Evolutionary conservation across 2,888 invertebrate species (phyloP).

Genomic region (Nephrocerus scutellatus): DNA sequence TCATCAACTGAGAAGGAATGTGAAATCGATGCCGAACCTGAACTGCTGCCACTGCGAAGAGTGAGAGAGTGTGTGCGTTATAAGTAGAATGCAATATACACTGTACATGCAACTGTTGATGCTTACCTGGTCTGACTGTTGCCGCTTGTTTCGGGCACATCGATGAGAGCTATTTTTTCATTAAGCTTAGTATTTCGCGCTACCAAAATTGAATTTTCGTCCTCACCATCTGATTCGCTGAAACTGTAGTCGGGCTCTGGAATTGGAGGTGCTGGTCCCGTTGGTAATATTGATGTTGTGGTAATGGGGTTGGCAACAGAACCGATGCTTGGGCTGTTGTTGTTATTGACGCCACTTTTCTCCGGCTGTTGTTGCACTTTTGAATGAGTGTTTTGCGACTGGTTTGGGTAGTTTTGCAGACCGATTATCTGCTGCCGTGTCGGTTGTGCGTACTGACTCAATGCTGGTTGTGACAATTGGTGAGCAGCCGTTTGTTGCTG

Average conservation of each 20-base stretch:
- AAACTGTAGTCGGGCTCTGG: conserved; percentile 89
- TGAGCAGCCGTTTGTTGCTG: conserved; percentile 20
- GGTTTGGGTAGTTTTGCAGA: conserved; percentile 8
- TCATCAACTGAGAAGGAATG: conserved; percentile 85
- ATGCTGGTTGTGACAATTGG: conserved; percentile 23
- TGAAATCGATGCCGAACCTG: conserved; percentile 67
- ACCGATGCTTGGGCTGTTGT: conserved; percentile 22
- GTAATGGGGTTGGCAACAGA: conserved; percentile 23
- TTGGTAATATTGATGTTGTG: conserved; percentile 27
- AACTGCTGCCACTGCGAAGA: conserved; percentile 54
- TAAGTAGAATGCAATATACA: not conserved
- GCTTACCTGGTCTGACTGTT: conserved; percentile 64
- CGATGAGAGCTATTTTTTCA: conserved; percentile 50
- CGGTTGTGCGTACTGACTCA: conserved; percentile 51
- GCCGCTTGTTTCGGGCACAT: conserved; percentile 61
- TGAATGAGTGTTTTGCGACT: conserved; percentile 15
- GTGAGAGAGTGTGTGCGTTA: not conserved
- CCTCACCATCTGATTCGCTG: conserved; percentile 75
- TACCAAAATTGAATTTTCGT: conserved; percentile 49
- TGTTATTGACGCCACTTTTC: conserved; percentile 46
- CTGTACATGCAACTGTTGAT: not conserved
- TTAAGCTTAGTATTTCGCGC: conserved; percentile 50
- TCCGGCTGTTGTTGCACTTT: conserved; percentile 35
- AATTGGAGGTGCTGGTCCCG: conserved; percentile 62
- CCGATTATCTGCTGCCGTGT: conserved; percentile 16